phyloP scores from a whole-genome alignment of 2,113 vertebrate species.

The Phyllopteryx taeniolatus region DNA sequence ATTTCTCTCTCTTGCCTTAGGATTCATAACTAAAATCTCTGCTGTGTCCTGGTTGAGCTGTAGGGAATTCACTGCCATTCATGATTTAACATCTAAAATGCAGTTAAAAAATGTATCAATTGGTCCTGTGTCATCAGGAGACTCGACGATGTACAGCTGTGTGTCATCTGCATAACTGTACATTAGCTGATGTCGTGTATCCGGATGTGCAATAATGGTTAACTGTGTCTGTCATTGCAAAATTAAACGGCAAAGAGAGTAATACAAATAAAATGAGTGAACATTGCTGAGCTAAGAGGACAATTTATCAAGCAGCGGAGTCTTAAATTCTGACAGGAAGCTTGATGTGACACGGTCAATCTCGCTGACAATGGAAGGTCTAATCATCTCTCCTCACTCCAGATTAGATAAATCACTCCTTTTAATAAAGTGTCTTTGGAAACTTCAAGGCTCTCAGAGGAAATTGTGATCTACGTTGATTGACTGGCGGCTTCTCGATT shows the following conservation, averaged over 20 bases:
- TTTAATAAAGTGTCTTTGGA: constrained; percentile 44
- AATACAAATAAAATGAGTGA: constrained; percentile 34
- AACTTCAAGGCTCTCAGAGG: constrained; percentile 36
- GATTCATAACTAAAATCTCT: too few relatives aligned
- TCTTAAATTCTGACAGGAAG: constrained; percentile 44
- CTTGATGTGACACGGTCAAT: constrained; percentile 40
- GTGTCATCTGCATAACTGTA: too few relatives aligned
- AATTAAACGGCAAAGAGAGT: constrained; percentile 35
- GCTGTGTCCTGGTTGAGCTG: too few relatives aligned
- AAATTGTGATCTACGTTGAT: constrained; percentile 25
- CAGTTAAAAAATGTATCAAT: too few relatives aligned
- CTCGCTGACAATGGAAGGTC: constrained; percentile 37
- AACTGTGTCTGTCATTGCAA: constrained; percentile 36
- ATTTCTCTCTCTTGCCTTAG: too few relatives aligned
- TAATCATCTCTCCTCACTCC: constrained; percentile 44
- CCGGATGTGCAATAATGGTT: constrained; percentile 22
- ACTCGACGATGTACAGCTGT: too few relatives aligned
- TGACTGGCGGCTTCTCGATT: background rate
- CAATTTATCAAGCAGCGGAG: constrained; percentile 18
- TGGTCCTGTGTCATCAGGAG: too few relatives aligned
- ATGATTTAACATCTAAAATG: too few relatives aligned
- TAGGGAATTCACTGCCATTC: too few relatives aligned
- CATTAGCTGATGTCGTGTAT: too few relatives aligned
- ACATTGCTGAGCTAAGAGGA: constrained; percentile 26
- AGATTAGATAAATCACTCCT: constrained; percentile 50